Evolutionary conservation across 2,797 vertebrate genomes (phyloP).

Genomic region (Sternotherus odoratus): DNA sequence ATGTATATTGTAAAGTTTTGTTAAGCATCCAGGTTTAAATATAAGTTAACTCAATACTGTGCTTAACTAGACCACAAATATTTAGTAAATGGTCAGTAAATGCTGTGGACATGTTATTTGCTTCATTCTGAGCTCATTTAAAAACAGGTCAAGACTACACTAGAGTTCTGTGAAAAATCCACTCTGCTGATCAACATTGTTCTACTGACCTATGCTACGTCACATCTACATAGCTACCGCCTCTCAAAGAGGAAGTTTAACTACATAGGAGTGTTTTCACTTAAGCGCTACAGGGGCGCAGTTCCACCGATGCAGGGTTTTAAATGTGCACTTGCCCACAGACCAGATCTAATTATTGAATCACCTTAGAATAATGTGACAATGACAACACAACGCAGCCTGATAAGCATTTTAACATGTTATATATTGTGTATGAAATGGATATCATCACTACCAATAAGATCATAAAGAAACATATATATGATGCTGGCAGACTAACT

Average conservation of each 20-base stretch:
- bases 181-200: not conserved
- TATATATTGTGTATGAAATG: slow-evolving; percentile 11
- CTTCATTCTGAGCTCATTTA: not conserved
- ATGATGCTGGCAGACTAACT: not conserved
- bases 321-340: not conserved
- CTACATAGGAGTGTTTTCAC: not conserved
- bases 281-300: not conserved
- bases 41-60: not conserved
- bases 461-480: not conserved
- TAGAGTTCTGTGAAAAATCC: not conserved
- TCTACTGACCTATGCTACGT: not conserved
- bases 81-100: slow-evolving; percentile 25
- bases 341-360: slow-evolving; percentile 9
- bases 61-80: slow-evolving; percentile 27
- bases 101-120: not conserved
- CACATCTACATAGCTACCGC: not conserved
- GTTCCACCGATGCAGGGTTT: not conserved
- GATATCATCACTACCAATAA: not conserved
- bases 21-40: not conserved
- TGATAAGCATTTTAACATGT: slow-evolving; percentile 14
- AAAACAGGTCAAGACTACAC: not conserved
- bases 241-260: not conserved
- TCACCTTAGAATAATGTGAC: slow-evolving; percentile 5
- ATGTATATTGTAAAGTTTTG: not conserved
- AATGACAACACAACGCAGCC: slow-evolving; percentile 13